phyloP scores from a whole-genome alignment of 2,797 vertebrate genomes.

The Myripristis murdjan region DNA sequence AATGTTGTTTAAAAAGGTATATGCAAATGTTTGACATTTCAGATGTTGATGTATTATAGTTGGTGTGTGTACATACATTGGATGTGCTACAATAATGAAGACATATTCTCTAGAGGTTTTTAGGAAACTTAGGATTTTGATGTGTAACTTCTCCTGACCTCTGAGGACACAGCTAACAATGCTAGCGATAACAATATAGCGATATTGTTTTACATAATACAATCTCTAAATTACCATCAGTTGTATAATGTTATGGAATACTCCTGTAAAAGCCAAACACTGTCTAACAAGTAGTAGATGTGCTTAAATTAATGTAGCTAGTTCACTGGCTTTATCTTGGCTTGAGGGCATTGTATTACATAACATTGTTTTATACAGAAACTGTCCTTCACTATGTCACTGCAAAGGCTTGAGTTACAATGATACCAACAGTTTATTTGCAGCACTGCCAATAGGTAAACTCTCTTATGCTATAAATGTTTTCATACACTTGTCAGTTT shows the following conservation, averaged over 20 bases:
- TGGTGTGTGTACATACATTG: conserved; percentile 37
- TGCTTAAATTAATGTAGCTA: neutral
- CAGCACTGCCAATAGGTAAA: conserved; percentile 15
- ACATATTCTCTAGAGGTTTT: conserved; percentile 53
- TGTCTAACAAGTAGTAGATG: neutral
- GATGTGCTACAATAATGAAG: conserved; percentile 43
- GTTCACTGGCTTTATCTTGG: neutral
- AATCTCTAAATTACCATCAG: conserved; percentile 35
- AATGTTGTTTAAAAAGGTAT: conserved; percentile 68
- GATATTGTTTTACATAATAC: conserved; percentile 33
- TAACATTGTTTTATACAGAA: neutral
- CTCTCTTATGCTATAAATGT: neutral
- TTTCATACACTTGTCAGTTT: neutral
- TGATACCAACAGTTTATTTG: conserved; percentile 22
- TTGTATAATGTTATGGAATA: conserved; percentile 52
- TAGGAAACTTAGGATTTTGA: conserved; percentile 31
- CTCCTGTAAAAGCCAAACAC: conserved; percentile 2
- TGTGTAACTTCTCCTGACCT: conserved; percentile 47
- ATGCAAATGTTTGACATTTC: conserved; percentile 73
- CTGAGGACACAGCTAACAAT: conserved; percentile 34
- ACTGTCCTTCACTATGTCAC: conserved; percentile 1
- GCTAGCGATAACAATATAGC: conserved; percentile 12
- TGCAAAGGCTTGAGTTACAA: conserved; percentile 9
- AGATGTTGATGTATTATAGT: conserved; percentile 60
- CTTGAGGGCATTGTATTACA: conserved; percentile 1